Evolutionary conservation across 2,797 vertebrate genomes (phyloP), one percentile per base, ranked within the genome.

Genomic region (Champsocephalus esox): DNA sequence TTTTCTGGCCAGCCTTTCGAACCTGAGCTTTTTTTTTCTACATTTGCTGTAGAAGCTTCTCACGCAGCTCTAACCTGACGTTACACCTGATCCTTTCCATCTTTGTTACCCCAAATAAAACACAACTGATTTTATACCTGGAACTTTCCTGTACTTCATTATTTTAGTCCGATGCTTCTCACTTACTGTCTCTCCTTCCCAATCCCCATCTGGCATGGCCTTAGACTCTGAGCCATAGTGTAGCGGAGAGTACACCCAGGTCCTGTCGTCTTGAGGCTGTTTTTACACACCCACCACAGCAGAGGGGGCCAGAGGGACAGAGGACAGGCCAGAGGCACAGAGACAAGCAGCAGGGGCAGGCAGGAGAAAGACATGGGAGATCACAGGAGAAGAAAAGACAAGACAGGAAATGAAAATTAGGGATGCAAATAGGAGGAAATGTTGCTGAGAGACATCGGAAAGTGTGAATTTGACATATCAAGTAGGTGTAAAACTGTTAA

Each of bases 181-280:
- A 98, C 98, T 99, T 98, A 99, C 98, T 95, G 97, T 99, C 95
- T 99, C 96, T 88, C 96, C 96, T 95, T 98, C 97, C 93, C 92
- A 93, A 89, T 95, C 92, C 81, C 96, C 96, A 94, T 97, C 96
- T 87, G 97, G 96, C 95, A 96, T 94, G 89, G 96, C 94, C 92
- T 94, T 96, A 92, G 96, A 95, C 87, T 96, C 97, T 90, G 96
- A 88, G 91, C 96, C 96, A 97, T 97, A 98, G 96, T 99, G 98
- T 92, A 99, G 97, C 75, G 98, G 98, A 95, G 98, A 99, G 94
- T 99, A 99, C 92, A 99, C 97, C 98, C 98, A 99, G 95, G 96
- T 98, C 96, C 95, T 97, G 94, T 99, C 98, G 83, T 99, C 98
- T 91, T 96, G 96, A 94, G 97, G 97, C 97, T 99, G 97, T 86